phyloP scores from a whole-genome alignment of 37 sponge, comb jelly and placozoan genomes.

The Tethya wilhelma region DNA sequence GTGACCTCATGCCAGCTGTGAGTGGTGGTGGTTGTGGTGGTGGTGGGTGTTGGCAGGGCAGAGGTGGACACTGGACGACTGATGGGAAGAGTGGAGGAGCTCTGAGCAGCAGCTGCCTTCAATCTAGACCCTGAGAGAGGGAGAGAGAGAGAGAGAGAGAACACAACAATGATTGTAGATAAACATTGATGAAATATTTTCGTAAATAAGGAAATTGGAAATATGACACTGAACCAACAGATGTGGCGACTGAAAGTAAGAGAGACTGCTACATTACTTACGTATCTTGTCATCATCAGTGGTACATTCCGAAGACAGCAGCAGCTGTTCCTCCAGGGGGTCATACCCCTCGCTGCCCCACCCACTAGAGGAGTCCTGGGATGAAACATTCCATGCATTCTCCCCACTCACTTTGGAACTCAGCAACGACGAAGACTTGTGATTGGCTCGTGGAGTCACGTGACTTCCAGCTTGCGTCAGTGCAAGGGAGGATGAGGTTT shows the following conservation, averaged over 20 bases:
- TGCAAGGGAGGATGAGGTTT: too few species aligned
- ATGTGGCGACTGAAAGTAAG: too few species aligned
- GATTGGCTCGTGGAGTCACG: not conserved
- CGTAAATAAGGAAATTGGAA: too few species aligned
- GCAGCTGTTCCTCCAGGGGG: not conserved
- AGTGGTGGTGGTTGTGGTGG: conserved; percentile 16
- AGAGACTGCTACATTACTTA: conserved; percentile 42
- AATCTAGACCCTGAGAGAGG: conserved; percentile 8
- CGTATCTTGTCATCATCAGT: conserved; percentile 75
- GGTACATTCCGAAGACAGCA: conserved; percentile 5
- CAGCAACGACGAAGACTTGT: not conserved
- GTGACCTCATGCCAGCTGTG: conserved; percentile 71
- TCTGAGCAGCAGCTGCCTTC: conserved; percentile 22
- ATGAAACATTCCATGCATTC: conserved; percentile 7
- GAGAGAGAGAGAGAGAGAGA: not conserved
- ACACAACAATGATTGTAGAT: too few species aligned
- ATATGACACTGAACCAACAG: not conserved
- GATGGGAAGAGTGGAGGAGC: not conserved
- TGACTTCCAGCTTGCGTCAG: too few species aligned
- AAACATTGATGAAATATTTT: too few species aligned
- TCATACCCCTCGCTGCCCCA: conserved; percentile 32
- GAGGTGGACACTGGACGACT: conserved; percentile 21
- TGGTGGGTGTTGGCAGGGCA: conserved; percentile 16
- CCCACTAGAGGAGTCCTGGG: conserved; percentile 13
- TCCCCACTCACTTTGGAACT: not conserved